These are phyloP conservation scores for Oplegnathus fasciatus DNA, from an alignment of 2,113 vertebrate genomes.

Conservation along the genomic window DNA sequence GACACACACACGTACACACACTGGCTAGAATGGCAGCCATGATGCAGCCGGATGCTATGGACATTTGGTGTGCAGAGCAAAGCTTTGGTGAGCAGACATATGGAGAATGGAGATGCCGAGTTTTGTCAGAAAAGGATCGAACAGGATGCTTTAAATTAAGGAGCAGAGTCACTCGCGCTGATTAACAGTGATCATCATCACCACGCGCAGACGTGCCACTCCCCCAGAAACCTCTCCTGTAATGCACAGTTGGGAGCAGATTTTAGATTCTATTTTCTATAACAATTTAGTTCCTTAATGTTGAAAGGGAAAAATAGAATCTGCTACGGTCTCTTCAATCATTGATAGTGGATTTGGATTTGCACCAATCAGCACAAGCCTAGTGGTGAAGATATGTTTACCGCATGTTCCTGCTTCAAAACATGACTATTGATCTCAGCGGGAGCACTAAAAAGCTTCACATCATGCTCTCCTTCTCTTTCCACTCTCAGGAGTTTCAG, in stretches of 20 bases:
- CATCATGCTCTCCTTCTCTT: constrained; percentile 25
- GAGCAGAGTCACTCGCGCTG: neutral
- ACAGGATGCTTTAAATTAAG: neutral
- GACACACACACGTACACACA: neutral
- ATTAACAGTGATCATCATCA: neutral
- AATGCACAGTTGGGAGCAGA: neutral
- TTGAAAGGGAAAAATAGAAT: fast-evolving
- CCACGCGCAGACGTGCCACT: neutral
- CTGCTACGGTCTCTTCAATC: neutral
- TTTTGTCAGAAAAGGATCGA: neutral
- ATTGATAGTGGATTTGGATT: neutral
- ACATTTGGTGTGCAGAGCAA: neutral
- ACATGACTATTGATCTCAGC: constrained; percentile 67
- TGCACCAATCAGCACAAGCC: neutral
- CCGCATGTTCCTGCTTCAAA: constrained; percentile 30
- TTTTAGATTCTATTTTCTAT: neutral
- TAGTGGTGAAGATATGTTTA: constrained; percentile 53
- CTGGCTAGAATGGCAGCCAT: neutral
- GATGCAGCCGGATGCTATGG: neutral
- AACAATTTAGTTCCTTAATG: neutral
- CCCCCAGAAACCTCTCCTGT: neutral
- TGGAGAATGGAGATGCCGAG: neutral
- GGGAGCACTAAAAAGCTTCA: constrained; percentile 30
- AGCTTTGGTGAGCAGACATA: constrained; percentile 2
- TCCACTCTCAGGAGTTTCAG: constrained; percentile 41